Evolutionary conservation across 2,113 vertebrate genomes (phyloP), one percentile per base, ranked within the genome.

Genomic region (Nansenia antarctica): DNA sequence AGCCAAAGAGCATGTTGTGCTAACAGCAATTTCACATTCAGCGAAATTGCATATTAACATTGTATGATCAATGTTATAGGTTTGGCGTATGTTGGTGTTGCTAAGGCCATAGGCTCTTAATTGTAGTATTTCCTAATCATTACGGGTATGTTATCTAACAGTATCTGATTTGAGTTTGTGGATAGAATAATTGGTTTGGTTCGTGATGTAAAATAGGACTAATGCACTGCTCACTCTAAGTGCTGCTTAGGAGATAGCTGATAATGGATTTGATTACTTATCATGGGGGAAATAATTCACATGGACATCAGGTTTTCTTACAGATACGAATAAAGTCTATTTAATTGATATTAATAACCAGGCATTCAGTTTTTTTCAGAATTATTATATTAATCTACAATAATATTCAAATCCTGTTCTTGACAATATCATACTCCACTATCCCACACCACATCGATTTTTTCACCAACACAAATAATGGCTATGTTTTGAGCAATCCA

Each of bases 1-100:
- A 52, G 26, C 52, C 45, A 70, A 80, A 78, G 69, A 80, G 79
- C 78, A 83, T 70, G 80, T 73, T 74, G 77, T 78, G 52, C 76
- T 83, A 74, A 69, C 72, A 80, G 78, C 79, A 63, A 62, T 66
- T 61, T 49, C 29, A 58, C 65, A 59, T 63, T 78, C 72, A 71
- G 31, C 74, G 49, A 18, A 53, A 72, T 62, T 59, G 70, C 60
- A 11, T 61, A 61, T 80, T 74, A 67, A 7, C 20, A 22, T 59
- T 32, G 22, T 65, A 47, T 57, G 65, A 65, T 9, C 11, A 8
- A 22, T 78, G 65, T 65, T 39, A 53, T 65, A 80, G 55, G 73
- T 82, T 55, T n/a, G n/a, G n/a, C n/a, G n/a, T n/a, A n/a, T n/a
- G n/a, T n/a, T n/a, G n/a, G n/a, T n/a, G n/a, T n/a, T n/a, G n/a